Conservation (phyloP, 2,888 invertebrate genomes). For the Eristalis pertinax region DNA sequence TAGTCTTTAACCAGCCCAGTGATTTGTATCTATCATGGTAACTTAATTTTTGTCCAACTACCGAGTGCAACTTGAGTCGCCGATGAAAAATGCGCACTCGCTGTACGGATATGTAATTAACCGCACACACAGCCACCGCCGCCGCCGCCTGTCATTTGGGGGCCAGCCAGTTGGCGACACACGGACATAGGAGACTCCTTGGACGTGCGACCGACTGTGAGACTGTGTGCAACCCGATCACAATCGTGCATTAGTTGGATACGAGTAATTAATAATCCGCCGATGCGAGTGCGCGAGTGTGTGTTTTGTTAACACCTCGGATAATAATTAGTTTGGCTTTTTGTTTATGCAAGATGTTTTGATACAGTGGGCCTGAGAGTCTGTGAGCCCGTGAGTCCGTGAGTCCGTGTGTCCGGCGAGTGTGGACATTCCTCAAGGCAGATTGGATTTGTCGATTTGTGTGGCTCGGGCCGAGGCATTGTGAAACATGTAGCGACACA, state of each 20-base stretch:
- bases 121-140: not conserved
- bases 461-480: not conserved
- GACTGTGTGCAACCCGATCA: slow-evolving; percentile 16
- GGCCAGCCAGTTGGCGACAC: slow-evolving; percentile 58
- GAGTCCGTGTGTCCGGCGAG: not conserved
- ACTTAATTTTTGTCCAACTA: slow-evolving; percentile 32
- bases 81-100: slow-evolving; percentile 49
- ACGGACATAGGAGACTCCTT: slow-evolving; percentile 18
- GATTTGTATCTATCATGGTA: slow-evolving; percentile 68
- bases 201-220: slow-evolving; percentile 12
- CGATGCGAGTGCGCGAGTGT: not conserved
- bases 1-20: slow-evolving; percentile 62
- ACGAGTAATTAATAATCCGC: slow-evolving; percentile 62
- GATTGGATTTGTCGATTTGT: slow-evolving; percentile 33
- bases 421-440: not conserved
- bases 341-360: slow-evolving; percentile 57
- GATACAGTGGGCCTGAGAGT: not conserved
- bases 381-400: not conserved
- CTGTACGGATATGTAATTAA: slow-evolving; percentile 45
- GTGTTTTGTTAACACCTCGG: slow-evolving; percentile 69
- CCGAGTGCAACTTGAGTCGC: slow-evolving; percentile 21
- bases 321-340: slow-evolving; percentile 70
- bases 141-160: slow-evolving; percentile 42
- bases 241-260: slow-evolving; percentile 48
- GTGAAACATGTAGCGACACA: not conserved